phyloP scores from a whole-genome alignment of 1,140 invertebrate genomes.

The Leucophenga varia region DNA sequence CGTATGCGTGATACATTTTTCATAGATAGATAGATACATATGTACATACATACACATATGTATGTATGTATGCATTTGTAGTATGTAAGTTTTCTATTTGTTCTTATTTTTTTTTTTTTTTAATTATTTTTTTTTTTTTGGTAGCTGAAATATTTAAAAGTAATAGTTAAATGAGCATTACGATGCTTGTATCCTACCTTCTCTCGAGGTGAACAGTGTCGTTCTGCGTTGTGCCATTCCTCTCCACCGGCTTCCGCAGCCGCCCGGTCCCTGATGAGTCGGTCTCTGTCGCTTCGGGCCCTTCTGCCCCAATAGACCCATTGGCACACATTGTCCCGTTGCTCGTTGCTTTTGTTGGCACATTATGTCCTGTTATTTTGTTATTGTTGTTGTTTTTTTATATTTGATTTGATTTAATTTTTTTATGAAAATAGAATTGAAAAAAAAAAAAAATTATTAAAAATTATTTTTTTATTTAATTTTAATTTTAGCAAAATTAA shows the following conservation, averaged over 20 bases:
- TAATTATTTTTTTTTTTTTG: too few relatives aligned
- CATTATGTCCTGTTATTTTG: constrained; percentile 50
- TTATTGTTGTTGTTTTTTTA: constrained; percentile 1
- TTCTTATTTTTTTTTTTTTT: too few relatives aligned
- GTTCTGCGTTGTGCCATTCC: constrained; percentile 86
- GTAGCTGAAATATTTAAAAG: too few relatives aligned
- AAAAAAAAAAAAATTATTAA: constrained; percentile 4
- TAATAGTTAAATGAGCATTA: too few relatives aligned
- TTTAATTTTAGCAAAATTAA: constrained; percentile 8
- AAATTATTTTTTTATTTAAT: not conserved
- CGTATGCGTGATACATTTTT: too few relatives aligned
- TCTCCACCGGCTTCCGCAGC: constrained; percentile 70
- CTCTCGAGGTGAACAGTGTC: constrained; percentile 95
- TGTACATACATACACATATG: too few relatives aligned
- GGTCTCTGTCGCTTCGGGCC: constrained; percentile 58
- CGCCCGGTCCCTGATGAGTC: constrained; percentile 57
- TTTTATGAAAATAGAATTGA: constrained; percentile 1
- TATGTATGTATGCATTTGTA: too few relatives aligned
- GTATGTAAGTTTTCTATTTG: too few relatives aligned
- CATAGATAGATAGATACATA: too few relatives aligned
- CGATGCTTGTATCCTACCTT: too few relatives aligned
- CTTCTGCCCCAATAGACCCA: constrained; percentile 54
- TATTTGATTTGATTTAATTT: not conserved
- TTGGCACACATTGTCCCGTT: constrained; percentile 56
- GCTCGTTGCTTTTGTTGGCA: constrained; percentile 56